These are phyloP conservation scores for Porites cylindrica DNA, from an alignment of 92 coral and sea anemone species.

Conservation along the genomic window DNA sequence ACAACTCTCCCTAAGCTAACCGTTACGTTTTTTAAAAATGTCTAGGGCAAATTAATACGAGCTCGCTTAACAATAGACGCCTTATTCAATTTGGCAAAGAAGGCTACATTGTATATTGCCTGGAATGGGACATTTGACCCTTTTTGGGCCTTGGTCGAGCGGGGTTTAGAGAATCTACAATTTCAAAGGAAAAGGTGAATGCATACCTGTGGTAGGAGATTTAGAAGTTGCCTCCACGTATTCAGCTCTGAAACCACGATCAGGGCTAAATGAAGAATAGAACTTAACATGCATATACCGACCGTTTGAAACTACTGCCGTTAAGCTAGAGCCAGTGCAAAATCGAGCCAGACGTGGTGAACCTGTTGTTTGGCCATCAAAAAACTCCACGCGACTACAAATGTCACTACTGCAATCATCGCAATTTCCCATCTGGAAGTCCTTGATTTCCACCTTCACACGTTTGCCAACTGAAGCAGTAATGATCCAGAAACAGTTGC, in stretches of 20 bases:
- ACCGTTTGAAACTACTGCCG: conserved; percentile 25
- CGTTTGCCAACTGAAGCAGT: conserved; percentile 20
- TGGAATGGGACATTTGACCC: no score
- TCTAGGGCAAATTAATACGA: no score
- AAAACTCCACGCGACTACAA: conserved; percentile 33
- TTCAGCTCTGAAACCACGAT: conserved; percentile 18
- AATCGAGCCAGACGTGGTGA: conserved; percentile 23
- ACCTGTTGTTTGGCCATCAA: conserved; percentile 5
- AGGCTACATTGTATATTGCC: no score
- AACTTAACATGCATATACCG: conserved; percentile 31
- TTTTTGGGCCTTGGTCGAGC: no score
- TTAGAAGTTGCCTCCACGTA: conserved; percentile 3
- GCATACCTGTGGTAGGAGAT: neutral
- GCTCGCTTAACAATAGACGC: no score
- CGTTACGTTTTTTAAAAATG: no score
- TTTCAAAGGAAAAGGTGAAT: no score
- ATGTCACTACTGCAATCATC: neutral
- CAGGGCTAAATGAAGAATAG: neutral
- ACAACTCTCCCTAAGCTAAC: no score
- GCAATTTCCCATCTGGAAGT: conserved; percentile 9
- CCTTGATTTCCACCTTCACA: neutral
- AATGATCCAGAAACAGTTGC: conserved; percentile 20
- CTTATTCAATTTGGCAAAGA: no score
- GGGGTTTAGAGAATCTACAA: no score
- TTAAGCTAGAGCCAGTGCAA: neutral